Percentiles rank a stretch among this genome's conserved stretches.
These are phyloP conservation scores for Panthera uncia DNA, from an alignment of 2,113 vertebrate species.

Conservation along the genomic window DNA sequence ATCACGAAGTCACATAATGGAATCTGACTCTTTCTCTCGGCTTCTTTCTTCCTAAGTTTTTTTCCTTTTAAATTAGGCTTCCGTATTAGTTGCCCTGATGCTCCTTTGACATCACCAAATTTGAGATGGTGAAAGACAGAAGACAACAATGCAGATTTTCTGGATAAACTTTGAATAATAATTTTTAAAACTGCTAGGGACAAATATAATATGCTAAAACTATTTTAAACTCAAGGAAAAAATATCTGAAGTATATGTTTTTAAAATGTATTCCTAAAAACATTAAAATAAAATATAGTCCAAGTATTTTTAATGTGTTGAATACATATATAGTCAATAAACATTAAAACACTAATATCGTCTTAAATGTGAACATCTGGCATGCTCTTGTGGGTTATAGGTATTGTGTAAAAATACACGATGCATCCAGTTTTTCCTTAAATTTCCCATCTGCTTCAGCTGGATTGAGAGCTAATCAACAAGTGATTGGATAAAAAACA, in stretches of 20 bases:
- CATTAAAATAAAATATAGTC: neutral
- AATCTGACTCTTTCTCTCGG: neutral
- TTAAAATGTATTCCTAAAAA: neutral
- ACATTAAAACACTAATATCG: neutral
- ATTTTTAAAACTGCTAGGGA: neutral
- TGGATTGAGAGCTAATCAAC: neutral
- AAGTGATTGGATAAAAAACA: neutral
- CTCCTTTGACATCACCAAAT: neutral
- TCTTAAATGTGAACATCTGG: neutral
- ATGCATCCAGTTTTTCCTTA: neutral
- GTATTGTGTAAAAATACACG: neutral
- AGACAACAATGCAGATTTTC: neutral
- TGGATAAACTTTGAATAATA: neutral
- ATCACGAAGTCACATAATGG: neutral
- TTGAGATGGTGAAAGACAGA: neutral
- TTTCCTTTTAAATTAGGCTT: neutral
- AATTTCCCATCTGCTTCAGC: neutral
- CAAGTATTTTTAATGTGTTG: neutral
- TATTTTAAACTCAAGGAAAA: neutral
- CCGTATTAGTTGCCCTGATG: neutral
- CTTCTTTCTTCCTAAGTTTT: too few relatives aligned
- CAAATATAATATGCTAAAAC: neutral
- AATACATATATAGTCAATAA: neutral
- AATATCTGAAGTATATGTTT: neutral
- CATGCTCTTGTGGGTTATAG: neutral